Evolutionary conservation across 2,888 invertebrate genomes (phyloP).

Genomic region (Lordiphosa fenestrarum): DNA sequence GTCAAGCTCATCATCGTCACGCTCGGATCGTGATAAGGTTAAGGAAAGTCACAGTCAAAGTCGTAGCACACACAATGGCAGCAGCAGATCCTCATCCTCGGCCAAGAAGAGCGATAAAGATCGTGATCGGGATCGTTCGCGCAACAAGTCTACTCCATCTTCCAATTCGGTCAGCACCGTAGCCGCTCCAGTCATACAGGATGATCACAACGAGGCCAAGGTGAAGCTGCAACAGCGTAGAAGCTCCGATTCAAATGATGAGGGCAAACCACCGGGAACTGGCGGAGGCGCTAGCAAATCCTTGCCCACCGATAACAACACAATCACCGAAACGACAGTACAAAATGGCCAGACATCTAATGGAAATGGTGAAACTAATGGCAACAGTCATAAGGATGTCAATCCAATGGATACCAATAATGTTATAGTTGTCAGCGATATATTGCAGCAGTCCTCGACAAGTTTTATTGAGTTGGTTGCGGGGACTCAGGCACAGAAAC

Average conservation of each 20-base stretch:
- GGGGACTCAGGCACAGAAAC: slow-evolving; percentile 4
- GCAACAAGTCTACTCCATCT: slow-evolving; percentile 41
- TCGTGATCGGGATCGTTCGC: slow-evolving; percentile 42
- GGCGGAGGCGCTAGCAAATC: slow-evolving; percentile 16
- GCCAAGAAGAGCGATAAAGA: slow-evolving; percentile 49
- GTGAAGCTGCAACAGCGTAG: slow-evolving; percentile 82
- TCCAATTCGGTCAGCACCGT: slow-evolving; percentile 20
- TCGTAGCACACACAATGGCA: slow-evolving; percentile 46
- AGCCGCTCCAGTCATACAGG: slow-evolving; percentile 68
- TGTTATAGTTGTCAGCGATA: slow-evolving; percentile 72
- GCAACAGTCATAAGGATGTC: slow-evolving; percentile 10
- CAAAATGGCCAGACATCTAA: slow-evolving; percentile 39
- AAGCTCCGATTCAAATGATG: slow-evolving; percentile 91
- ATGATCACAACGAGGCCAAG: slow-evolving; percentile 83
- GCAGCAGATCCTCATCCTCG: slow-evolving; percentile 40
- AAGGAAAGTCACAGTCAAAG: slow-evolving; percentile 49
- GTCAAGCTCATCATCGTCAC: slow-evolving; percentile 57
- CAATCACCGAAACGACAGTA: slow-evolving; percentile 22
- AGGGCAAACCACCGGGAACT: slow-evolving; percentile 79
- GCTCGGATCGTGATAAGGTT: slow-evolving; percentile 51
- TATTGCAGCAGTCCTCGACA: slow-evolving; percentile 70
- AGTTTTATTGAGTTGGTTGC: slow-evolving; percentile 63
- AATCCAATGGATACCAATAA: slow-evolving; percentile 30
- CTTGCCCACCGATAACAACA: slow-evolving; percentile 8
- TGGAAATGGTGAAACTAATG: slow-evolving; percentile 29